Base-by-base conservation (phyloP, 30 jellyfish, hydroid and myxozoan genomes). In the Hydractinia echinata region DNA sequence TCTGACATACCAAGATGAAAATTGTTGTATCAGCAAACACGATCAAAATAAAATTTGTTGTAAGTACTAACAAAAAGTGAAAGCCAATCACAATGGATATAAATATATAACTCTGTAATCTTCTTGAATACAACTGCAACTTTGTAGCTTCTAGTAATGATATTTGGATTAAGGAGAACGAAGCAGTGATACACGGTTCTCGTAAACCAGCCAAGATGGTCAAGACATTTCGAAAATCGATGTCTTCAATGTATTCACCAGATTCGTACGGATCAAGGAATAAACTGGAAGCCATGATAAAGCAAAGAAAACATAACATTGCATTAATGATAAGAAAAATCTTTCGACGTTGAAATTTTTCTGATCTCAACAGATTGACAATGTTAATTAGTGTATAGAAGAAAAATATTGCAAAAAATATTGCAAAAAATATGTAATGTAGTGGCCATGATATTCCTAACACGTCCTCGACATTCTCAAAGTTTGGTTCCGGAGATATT, bases 401-500 rank as follows among this genome's bases (percentile, higher is more conserved):
- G 1, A 64, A 64, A 2, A 64, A 6, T 51, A 64, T n/a, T 13
- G 18, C 74, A 64, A 64, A 64, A 1, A 64, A 13, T 9, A 64
- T 13, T 0, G 6, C 74, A 64, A 64, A 7, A 13, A 13, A n/a
- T 7, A n/a, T 64, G 39, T 64, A 64, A 2, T 64, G 74, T 6
- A 64, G 19, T 2, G 74, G 74, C 74, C 74, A 64, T 13, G 39
- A 64, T 6, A 64, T 0, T 64, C 74, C 74, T 51, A 44, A 4
- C 4, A n/a, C 39, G 4, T 64, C 16, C 39, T 51, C 39, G 39
- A 44, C 74, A 13, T n/a, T 51, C 19, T 64, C 74, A 13, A 64
- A 64, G 74, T 64, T 64, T 13, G 74, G 74, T 51, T 64, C 74
- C 9, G 74, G 74, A 64, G 74, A 64, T n/a, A 64, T 64, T 64